These are phyloP conservation scores for Tanytarsus gracilentus DNA, from an alignment of 2,888 invertebrate genomes.

Conservation along the genomic window DNA sequence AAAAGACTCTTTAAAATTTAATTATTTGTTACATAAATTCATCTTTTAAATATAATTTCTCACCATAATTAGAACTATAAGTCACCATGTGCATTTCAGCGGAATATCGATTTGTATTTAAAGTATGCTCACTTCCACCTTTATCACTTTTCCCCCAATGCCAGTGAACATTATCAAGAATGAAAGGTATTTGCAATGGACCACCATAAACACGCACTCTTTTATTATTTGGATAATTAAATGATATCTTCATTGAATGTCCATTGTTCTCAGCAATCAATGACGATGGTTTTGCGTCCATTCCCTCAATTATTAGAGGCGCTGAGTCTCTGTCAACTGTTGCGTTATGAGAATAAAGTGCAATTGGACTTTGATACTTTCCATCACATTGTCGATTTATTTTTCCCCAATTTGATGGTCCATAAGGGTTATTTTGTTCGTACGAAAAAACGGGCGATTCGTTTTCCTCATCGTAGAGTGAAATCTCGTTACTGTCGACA, in stretches of 20 bases:
- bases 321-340: not conserved
- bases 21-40: not conserved
- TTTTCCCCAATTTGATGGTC: conserved; percentile 6
- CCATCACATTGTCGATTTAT: conserved; percentile 1
- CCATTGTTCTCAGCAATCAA: conserved; percentile 14
- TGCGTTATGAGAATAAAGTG: not conserved
- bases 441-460: not conserved
- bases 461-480: not conserved
- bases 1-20: not conserved
- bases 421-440: not conserved
- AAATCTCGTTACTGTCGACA: not conserved
- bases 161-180: conserved; percentile 8
- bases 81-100: conserved; percentile 8
- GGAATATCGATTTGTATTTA: not conserved
- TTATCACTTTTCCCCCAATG: conserved; percentile 17
- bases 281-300: not conserved
- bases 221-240: not conserved
- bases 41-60: not conserved
- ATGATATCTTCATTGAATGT: not conserved
- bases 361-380: conserved; percentile 4
- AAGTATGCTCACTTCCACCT: conserved; percentile 8
- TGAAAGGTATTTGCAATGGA: not conserved
- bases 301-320: not conserved
- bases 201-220: not conserved
- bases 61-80: conserved; percentile 8